Percentiles rank a stretch among this genome's conserved stretches.
These are phyloP conservation scores for Acanthaster planci DNA, from an alignment of 35 echinoderm and acorn worm genomes.

Conservation along the genomic window DNA sequence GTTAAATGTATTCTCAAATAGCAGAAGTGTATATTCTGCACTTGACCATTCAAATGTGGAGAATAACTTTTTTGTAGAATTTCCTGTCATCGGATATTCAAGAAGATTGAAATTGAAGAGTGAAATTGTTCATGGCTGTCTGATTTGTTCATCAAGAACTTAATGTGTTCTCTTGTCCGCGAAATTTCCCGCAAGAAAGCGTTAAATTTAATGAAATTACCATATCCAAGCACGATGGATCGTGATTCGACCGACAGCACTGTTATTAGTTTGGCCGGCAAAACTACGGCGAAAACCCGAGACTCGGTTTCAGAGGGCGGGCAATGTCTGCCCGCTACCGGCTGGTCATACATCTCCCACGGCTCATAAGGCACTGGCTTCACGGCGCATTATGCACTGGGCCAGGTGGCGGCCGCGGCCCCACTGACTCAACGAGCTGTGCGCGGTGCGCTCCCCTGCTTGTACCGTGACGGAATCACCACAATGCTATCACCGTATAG, in stretches of 20 bases:
- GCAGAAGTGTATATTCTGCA: too few relatives aligned
- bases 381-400: slow-evolving; percentile 5
- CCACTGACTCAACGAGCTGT: not conserved
- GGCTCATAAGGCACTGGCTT: slow-evolving; percentile 1
- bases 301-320: not conserved
- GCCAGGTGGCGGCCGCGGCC: slow-evolving; percentile 16
- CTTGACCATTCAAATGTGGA: too few relatives aligned
- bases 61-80: too few relatives aligned
- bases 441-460: not conserved
- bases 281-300: not conserved
- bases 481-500: too few relatives aligned
- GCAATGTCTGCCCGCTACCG: not conserved
- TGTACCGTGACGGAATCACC: not conserved
- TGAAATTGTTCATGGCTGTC: too few relatives aligned
- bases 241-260: not conserved
- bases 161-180: slow-evolving; percentile 5
- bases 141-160: not conserved
- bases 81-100: too few relatives aligned
- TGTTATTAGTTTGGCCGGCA: not conserved
- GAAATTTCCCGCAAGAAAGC: not conserved
- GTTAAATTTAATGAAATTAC: slow-evolving; percentile 19
- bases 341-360: slow-evolving; percentile 18
- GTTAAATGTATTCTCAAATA: too few relatives aligned
- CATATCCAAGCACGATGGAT: not conserved
- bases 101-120: too few relatives aligned